Base-by-base conservation (phyloP, 1,140 invertebrate genomes). In the Ctenoplectra terminalis region DNA sequence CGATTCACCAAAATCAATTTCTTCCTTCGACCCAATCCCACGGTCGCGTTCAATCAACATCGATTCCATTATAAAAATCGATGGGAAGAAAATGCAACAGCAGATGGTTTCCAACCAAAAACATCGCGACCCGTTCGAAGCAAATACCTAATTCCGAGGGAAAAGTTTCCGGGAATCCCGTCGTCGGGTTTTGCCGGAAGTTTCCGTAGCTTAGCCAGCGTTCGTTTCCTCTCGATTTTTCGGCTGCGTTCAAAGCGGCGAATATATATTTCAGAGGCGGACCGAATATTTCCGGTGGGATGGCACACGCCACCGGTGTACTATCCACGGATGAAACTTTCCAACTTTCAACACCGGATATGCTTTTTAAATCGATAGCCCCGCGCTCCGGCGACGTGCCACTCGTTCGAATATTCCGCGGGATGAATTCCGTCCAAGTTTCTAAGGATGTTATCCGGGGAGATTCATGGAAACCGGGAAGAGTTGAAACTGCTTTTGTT, bases 361-460 rank as follows among this genome's bases (percentile, higher is more conserved):
- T 37, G 71, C 40, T 31, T 73, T 31, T 20, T 20, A 15, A 73
- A 73, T 73, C 71, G 54, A 60, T 73, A 60, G 26, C 37, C n/a
- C 43, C 17, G n/a, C n/a, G n/a, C n/a, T n/a, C n/a, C n/a, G n/a
- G n/a, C n/a, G 58, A 60, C 58, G 26, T 60, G 58, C 31, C 58
- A 17, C 26, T 34, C 1, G 58, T 31, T 52, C 31, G 29, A 34
- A 52, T 52, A 52, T 52, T n/a, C 11, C 48, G 20, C 29, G 26
- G 29, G 29, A 50, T 37, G 48, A 31, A 52, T 69, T 46, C 17
- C 13, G n/a, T 26, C 26, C 20, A 26, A 23, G 8, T 69, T 69
- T 43, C 20, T 2, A 2, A 26, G 29, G 66, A 50, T 69, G 43
- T 69, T 69, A 34, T 69, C 17, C 17, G 29, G 8, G 20, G 29